These are phyloP conservation scores for Hestina assimilis DNA, from an alignment of 1,140 invertebrate genomes.

Conservation along the genomic window DNA sequence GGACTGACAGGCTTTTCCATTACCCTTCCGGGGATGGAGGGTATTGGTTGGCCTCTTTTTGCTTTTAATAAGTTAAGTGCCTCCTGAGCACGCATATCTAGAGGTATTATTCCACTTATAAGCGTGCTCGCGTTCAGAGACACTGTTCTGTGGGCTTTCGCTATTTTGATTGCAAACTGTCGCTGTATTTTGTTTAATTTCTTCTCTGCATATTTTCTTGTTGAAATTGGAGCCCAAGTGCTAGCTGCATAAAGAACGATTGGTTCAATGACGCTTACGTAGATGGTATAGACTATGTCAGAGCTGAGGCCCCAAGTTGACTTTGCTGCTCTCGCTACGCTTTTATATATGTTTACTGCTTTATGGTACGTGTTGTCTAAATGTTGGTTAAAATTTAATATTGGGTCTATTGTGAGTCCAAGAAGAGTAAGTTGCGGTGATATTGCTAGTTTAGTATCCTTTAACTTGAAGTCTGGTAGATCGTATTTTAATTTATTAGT, in stretches of 20 bases:
- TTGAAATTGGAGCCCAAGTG: not conserved
- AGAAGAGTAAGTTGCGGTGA: not conserved
- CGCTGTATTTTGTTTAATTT: not conserved
- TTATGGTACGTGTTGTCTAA: too few relatives aligned
- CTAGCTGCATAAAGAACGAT: too few relatives aligned
- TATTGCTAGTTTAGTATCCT: not conserved
- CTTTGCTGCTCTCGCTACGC: slow-evolving; percentile 3
- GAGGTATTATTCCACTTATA: too few relatives aligned
- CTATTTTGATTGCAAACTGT: too few relatives aligned
- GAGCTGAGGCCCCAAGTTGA: slow-evolving; percentile 7
- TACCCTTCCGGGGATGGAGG: too few relatives aligned
- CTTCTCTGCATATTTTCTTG: not conserved
- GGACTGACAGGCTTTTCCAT: too few relatives aligned
- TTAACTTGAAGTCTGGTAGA: not conserved
- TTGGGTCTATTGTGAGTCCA: not conserved
- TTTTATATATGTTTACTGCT: slow-evolving; percentile 7
- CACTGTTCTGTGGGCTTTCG: too few relatives aligned
- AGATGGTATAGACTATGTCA: not conserved
- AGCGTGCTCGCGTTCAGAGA: too few relatives aligned
- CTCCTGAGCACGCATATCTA: too few relatives aligned
- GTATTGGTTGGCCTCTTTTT: too few relatives aligned
- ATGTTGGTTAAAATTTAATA: too few relatives aligned
- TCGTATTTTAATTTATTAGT: slow-evolving; percentile 9
- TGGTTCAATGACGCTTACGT: not conserved
- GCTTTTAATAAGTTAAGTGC: too few relatives aligned